Evolutionary conservation across 2,797 vertebrate genomes (phyloP).

Genomic region (Tokudaia muenninki): DNA sequence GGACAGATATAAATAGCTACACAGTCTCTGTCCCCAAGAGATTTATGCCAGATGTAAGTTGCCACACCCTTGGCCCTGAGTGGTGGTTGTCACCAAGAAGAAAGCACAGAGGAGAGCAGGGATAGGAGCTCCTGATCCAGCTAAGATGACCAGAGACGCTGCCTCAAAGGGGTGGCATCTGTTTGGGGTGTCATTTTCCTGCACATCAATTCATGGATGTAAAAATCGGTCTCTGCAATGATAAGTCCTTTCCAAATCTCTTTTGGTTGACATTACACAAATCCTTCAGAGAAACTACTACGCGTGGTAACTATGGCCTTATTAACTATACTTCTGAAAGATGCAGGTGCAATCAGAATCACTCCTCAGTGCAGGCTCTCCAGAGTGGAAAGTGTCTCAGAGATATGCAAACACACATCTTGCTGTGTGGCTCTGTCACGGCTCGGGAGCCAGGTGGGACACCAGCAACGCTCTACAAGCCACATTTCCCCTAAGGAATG

Average conservation of each 20-base stretch:
- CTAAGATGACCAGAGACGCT: neutral
- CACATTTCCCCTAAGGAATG: neutral
- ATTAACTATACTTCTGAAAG: neutral
- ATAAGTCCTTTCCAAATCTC: neutral
- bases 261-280: neutral
- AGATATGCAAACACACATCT: neutral
- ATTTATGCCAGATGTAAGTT: neutral
- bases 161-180: neutral
- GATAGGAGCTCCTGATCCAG: fast-evolving
- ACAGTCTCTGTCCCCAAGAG: neutral
- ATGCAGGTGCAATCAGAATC: neutral
- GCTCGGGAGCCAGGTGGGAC: neutral
- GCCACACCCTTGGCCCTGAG: neutral
- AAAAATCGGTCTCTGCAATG: neutral
- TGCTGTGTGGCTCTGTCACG: fast-evolving
- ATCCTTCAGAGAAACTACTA: neutral
- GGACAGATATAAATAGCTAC: neutral
- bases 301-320: fast-evolving
- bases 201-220: neutral
- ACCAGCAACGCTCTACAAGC: neutral
- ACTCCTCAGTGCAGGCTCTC: neutral
- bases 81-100: neutral
- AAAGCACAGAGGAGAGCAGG: neutral
- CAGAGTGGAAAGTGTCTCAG: neutral
- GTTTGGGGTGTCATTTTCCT: neutral